phyloP scores from a whole-genome alignment of 2,797 vertebrate genomes.

The Heterohyrax brucei region DNA sequence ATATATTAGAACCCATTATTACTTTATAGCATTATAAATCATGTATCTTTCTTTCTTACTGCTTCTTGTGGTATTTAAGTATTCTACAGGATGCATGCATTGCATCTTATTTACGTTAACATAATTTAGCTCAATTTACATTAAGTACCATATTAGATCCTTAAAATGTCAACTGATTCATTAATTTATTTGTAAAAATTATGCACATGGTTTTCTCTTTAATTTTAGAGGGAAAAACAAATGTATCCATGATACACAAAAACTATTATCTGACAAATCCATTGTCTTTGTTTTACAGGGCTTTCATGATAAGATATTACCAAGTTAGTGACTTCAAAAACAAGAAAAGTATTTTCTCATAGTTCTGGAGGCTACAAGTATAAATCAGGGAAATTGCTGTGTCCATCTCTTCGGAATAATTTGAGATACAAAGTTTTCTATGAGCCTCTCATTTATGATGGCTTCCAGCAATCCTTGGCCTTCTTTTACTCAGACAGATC shows the following conservation, averaged over 20 bases:
- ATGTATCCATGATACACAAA: background rate
- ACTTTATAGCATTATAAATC: conserved; percentile 73
- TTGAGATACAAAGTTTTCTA: background rate
- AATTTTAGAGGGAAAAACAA: conserved; percentile 23
- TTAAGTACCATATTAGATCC: conserved; percentile 34
- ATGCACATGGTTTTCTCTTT: background rate
- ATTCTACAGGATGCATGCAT: conserved; percentile 3
- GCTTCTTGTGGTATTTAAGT: conserved; percentile 51
- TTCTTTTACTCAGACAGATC: background rate
- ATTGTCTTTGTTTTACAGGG: background rate
- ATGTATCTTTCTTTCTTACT: conserved; percentile 58
- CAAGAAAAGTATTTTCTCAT: background rate
- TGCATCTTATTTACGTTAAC: conserved; percentile 37
- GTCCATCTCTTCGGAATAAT: background rate
- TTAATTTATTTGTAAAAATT: background rate
- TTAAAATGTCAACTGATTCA: background rate
- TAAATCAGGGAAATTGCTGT: background rate
- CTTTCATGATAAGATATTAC: background rate
- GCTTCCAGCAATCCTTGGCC: background rate
- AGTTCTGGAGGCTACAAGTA: background rate
- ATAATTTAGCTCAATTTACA: conserved; percentile 64
- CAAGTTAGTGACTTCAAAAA: background rate
- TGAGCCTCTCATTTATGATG: background rate
- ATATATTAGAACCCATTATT: conserved; percentile 69
- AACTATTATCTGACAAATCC: background rate